Percentiles rank a stretch among this genome's conserved stretches.
Conservation (phyloP, 2,888 invertebrate species). For the Mythimna loreyi region DNA sequence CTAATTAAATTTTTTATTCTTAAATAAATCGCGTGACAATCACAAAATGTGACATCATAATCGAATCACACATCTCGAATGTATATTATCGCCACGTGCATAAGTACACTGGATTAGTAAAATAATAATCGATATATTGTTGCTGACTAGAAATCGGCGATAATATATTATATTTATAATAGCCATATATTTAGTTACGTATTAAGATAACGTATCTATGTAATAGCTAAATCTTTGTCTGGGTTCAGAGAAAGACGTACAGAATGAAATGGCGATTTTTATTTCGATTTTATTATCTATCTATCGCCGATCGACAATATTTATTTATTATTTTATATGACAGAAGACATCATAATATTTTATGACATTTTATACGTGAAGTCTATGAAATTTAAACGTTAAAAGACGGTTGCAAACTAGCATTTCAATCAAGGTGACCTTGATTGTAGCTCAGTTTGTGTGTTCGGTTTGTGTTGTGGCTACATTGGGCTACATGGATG, state of each 20-base stretch:
- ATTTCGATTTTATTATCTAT: not conserved
- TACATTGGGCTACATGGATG: too few relatives aligned
- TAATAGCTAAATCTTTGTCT: conserved; percentile 23
- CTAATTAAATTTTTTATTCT: conserved; percentile 8
- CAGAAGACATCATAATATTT: not conserved
- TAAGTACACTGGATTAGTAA: conserved; percentile 32
- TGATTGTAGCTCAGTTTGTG: too few relatives aligned
- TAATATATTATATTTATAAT: conserved; percentile 20
- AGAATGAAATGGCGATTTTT: conserved; percentile 1
- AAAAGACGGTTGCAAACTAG: too few relatives aligned
- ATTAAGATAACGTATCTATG: conserved; percentile 1
- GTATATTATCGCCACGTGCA: conserved; percentile 43
- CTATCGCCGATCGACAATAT: conserved; percentile 24
- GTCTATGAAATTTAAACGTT: too few relatives aligned
- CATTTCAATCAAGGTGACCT: too few relatives aligned
- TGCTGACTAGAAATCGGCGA: conserved; percentile 55
- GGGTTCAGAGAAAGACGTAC: conserved; percentile 7
- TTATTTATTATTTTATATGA: conserved; percentile 9
- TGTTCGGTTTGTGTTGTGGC: too few relatives aligned
- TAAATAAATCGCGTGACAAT: conserved; percentile 24
- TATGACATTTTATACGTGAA: not conserved
- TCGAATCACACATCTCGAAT: conserved; percentile 23
- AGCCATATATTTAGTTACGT: conserved; percentile 15
- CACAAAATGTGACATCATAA: conserved; percentile 20
- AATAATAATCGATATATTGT: conserved; percentile 40